Conservation (phyloP, 2,797 vertebrate species). For the Discoglossus pictus region DNA sequence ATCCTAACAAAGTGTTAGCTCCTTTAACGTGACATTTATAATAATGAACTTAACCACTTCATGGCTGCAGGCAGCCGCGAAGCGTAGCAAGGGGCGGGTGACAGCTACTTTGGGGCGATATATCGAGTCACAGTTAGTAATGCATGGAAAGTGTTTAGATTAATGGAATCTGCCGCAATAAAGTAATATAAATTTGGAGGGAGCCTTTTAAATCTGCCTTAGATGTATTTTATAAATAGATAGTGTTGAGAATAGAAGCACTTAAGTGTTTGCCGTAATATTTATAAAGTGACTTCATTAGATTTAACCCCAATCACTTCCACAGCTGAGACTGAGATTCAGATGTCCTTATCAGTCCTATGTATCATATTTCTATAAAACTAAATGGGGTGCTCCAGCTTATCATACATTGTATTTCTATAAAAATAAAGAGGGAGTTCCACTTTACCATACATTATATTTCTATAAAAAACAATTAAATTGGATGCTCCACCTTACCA, state of each 20-base stretch:
- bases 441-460: too few species aligned
- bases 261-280: conserved; percentile 21
- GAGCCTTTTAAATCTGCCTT: conserved; percentile 34
- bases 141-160: conserved; percentile 25
- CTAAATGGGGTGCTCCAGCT: too few species aligned
- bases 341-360: too few species aligned
- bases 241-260: conserved; percentile 5
- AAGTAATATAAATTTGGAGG: conserved; percentile 35
- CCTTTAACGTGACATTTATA: conserved; percentile 28
- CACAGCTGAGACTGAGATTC: too few species aligned
- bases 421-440: too few species aligned
- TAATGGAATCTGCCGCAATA: conserved; percentile 38
- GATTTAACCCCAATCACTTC: conserved; percentile 15
- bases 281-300: conserved; percentile 26
- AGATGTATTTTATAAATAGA: conserved; percentile 42
- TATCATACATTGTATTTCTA: too few species aligned
- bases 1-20: conserved; percentile 4
- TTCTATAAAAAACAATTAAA: too few species aligned
- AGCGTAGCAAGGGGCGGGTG: too few species aligned
- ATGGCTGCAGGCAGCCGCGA: background rate
- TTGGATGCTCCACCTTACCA: too few species aligned
- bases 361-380: too few species aligned
- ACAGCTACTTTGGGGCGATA: too few species aligned
- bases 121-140: too few species aligned
- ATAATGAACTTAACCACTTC: background rate